Base-by-base conservation (phyloP, 2,113 vertebrate species). In the Caranx ignobilis region DNA sequence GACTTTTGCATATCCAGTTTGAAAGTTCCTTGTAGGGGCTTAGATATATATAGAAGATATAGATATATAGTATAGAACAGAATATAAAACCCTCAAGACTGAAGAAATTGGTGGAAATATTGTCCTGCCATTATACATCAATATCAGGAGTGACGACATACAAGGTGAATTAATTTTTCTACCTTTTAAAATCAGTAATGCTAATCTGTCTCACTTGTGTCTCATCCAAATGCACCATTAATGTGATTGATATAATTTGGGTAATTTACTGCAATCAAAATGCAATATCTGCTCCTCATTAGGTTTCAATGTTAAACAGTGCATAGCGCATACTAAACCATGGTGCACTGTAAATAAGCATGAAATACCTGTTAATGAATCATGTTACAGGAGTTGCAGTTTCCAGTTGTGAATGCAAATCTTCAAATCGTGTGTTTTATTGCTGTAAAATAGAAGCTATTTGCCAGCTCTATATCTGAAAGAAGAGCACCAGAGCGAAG, bases 331-430 rank as follows among this genome's bases (percentile, higher is more conserved):
- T 45, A 37, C 32, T 34, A 16, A 10, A 68, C 12, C 8, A 57
- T 9, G 52, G 19, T 69, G 35, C 26, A 52, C 47, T 34, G 35
- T 54, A 57, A 83, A 82, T 66, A 73, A 39, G 59, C 67, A 48
- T 77, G 59, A 67, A 72, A 81, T 77, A 68, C 21, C 48, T 74
- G 39, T 60, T 62, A 77, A 73, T 78, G 75, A 77, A 84, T 71
- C 67, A 56, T 31, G 19, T 50, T 71, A 77, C 5, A 56, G 19
- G n/a, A 70, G 12, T 56, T 35, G 35, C 35, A 21, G 80, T 79
- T 84, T 39, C 55, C 48, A 75, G 35, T n/a, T 72, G 76, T 73
- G 71, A 71, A 54, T 62, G 52, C 31, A 50, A 62, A 78, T 76
- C 54, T 64, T 67, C n/a, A 74, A 48, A 55, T 80, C 3, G 3